Conservation (phyloP, 2,113 vertebrate genomes). For the Arothron firmamentum region DNA sequence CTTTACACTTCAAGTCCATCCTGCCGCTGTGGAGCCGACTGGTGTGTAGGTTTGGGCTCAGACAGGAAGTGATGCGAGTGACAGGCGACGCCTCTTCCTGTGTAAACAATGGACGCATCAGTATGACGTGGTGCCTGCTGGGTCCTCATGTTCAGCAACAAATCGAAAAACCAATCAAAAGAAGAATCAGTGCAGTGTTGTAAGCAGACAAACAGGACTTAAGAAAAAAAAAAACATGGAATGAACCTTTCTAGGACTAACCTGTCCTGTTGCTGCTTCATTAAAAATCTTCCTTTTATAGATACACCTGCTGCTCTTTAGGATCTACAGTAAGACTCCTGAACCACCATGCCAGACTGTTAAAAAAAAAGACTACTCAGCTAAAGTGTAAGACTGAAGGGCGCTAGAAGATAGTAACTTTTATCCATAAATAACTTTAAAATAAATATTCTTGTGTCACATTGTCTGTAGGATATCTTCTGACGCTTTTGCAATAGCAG, state of each 20-base stretch:
- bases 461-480: constrained; percentile 65
- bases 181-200: constrained; percentile 84
- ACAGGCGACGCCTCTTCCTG: constrained; percentile 63
- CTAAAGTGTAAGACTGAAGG: constrained; percentile 55
- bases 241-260: constrained; percentile 54
- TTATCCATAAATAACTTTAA: constrained; percentile 73
- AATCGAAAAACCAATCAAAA: constrained; percentile 38
- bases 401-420: constrained; percentile 50
- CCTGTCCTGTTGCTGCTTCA: constrained; percentile 1
- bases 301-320: constrained; percentile 54
- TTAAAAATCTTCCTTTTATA: constrained; percentile 45
- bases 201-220: constrained; percentile 66
- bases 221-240: constrained; percentile 49
- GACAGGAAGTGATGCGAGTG: constrained; percentile 36
- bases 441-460: constrained; percentile 79
- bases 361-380: constrained; percentile 7
- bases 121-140: constrained; percentile 71
- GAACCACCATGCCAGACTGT: constrained; percentile 11
- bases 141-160: constrained; percentile 40
- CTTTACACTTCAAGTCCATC: constrained; percentile 81
- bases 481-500: neutral
- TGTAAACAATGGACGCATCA: constrained; percentile 78
- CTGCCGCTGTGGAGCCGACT: constrained; percentile 71
- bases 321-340: constrained; percentile 1
- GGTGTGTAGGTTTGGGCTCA: constrained; percentile 1